A percentile compares a stretch with the other conserved stretches of the same genome.
Conservation (phyloP, 2,113 vertebrate genomes). For the Misgurnus anguillicaudatus region DNA sequence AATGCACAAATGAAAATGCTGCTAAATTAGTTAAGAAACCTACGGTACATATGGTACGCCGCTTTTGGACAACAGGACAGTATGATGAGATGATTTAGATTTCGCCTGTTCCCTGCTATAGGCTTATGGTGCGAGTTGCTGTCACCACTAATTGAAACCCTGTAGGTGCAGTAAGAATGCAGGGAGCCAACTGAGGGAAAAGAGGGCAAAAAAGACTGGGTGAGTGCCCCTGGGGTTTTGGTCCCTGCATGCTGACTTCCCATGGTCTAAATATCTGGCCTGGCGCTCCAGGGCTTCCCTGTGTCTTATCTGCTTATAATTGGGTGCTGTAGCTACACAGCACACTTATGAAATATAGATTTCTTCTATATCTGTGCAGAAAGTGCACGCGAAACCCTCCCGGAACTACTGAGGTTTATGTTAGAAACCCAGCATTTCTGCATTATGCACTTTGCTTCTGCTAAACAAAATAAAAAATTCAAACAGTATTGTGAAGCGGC, state of each 20-base stretch:
- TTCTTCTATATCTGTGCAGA: constrained; percentile 69
- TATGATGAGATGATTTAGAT: constrained; percentile 64
- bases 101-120: constrained; percentile 64
- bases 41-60: too few relatives aligned
- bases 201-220: constrained; percentile 57
- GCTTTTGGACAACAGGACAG: neutral
- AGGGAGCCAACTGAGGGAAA: constrained; percentile 59
- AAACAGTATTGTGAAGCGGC: neutral
- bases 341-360: constrained; percentile 83
- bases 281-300: constrained; percentile 76
- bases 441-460: constrained; percentile 18
- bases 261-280: constrained; percentile 76
- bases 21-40: too few relatives aligned
- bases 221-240: constrained; percentile 74
- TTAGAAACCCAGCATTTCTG: neutral
- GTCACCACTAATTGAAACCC: constrained; percentile 78
- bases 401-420: constrained; percentile 14
- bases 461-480: constrained; percentile 7
- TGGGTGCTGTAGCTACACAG: constrained; percentile 77
- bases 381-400: constrained; percentile 26
- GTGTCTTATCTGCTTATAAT: constrained; percentile 80
- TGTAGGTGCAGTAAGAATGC: constrained; percentile 70
- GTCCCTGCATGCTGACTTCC: constrained; percentile 51
- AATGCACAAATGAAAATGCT: too few relatives aligned
- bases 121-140: constrained; percentile 71